Evolutionary conservation across 2,113 vertebrate species (phyloP).

Genomic region (Cavia porcellus): DNA sequence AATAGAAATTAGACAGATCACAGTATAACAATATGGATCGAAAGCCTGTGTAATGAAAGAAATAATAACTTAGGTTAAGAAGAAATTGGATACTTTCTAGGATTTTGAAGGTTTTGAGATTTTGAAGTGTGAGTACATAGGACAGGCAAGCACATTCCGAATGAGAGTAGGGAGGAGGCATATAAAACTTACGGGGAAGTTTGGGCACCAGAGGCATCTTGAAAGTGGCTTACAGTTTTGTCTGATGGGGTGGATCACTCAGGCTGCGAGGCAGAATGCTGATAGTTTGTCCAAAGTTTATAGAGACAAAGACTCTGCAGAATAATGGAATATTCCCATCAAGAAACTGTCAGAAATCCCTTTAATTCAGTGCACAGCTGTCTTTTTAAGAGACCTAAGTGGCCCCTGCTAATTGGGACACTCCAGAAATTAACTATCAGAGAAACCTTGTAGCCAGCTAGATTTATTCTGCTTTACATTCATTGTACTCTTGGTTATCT

Average conservation of each 20-base stretch:
- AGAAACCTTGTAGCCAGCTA: background rate
- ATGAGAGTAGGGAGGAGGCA: background rate
- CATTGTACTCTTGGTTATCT: background rate
- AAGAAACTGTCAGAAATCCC: slow-evolving; percentile 1
- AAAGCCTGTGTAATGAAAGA: background rate
- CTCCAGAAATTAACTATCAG: background rate
- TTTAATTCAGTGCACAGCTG: background rate
- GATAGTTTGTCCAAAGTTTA: background rate
- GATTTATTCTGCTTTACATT: accelerated
- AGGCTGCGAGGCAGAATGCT: background rate
- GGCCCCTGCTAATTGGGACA: background rate
- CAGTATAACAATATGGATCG: background rate
- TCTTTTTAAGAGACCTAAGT: background rate
- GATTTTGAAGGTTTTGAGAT: slow-evolving; percentile 1
- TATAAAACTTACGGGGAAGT: background rate
- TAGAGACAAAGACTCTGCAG: background rate
- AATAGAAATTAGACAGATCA: slow-evolving; percentile 47
- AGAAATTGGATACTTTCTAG: background rate
- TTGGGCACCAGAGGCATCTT: background rate
- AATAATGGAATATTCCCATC: slow-evolving; percentile 15
- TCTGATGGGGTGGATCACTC: background rate
- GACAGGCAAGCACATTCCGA: background rate
- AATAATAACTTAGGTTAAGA: background rate
- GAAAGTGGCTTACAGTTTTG: background rate
- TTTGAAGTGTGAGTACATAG: background rate